A percentile compares a stretch with the other conserved stretches of the same genome.
Evolutionary conservation across 2,113 vertebrate genomes (phyloP).

Genomic region (Clarias macrocephalus): DNA sequence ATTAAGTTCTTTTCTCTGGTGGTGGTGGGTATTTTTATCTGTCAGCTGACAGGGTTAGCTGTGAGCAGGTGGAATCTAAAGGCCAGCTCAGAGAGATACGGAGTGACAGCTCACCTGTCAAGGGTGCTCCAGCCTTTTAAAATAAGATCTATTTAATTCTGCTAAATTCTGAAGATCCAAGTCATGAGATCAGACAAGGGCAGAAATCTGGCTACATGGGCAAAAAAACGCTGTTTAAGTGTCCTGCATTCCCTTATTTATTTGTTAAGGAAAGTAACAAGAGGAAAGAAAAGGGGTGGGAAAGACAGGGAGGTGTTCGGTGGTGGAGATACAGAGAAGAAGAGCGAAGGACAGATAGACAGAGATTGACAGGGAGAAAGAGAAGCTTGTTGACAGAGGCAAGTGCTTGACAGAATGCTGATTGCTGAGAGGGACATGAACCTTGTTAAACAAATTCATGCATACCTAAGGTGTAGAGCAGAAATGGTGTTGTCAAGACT

Average conservation of each 20-base stretch:
- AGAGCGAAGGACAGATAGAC: slow-evolving; percentile 31
- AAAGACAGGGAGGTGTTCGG: neutral
- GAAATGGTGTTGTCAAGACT: slow-evolving; percentile 26
- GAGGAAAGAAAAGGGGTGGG: slow-evolving; percentile 6
- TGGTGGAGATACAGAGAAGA: slow-evolving; percentile 4
- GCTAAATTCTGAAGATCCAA: slow-evolving; percentile 82
- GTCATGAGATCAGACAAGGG: slow-evolving; percentile 83
- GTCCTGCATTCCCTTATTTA: slow-evolving; percentile 81
- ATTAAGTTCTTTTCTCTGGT: slow-evolving; percentile 93
- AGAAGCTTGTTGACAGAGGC: slow-evolving; percentile 73
- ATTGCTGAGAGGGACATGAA: slow-evolving; percentile 85
- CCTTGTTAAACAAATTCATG: slow-evolving; percentile 74
- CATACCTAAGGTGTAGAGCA: slow-evolving; percentile 46
- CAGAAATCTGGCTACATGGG: slow-evolving; percentile 66
- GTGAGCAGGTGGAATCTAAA: slow-evolving; percentile 85
- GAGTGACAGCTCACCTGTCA: slow-evolving; percentile 92
- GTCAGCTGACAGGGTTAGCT: slow-evolving; percentile 87
- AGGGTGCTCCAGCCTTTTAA: slow-evolving; percentile 79
- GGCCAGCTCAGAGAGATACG: slow-evolving; percentile 80
- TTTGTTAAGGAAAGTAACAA: slow-evolving; percentile 66
- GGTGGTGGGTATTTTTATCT: slow-evolving; percentile 86
- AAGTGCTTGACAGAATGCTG: slow-evolving; percentile 83
- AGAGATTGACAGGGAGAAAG: slow-evolving; percentile 27
- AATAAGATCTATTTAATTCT: slow-evolving; percentile 88
- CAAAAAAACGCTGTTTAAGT: slow-evolving; percentile 66